phyloP scores from a whole-genome alignment of 2,888 invertebrate genomes.

The Atrina japonica region DNA sequence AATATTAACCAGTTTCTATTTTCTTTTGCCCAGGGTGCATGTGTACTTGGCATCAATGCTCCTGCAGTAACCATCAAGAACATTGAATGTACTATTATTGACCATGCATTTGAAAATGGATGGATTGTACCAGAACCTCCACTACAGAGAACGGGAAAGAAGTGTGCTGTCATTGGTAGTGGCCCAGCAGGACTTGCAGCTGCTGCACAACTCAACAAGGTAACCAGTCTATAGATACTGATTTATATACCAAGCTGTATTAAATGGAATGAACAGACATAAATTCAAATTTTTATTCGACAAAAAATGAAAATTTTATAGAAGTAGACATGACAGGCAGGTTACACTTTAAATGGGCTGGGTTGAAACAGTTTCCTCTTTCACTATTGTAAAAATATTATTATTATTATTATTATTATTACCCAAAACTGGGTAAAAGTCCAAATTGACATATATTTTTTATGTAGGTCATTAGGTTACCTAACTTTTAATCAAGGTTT shows the following conservation, averaged over 20 bases:
- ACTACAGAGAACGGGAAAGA: slow-evolving; percentile 87
- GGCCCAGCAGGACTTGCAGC: slow-evolving; percentile 95
- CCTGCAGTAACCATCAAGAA: slow-evolving; percentile 99
- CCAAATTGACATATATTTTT: too few species aligned
- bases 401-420: too few species aligned
- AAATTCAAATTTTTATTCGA: not conserved
- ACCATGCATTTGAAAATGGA: slow-evolving; percentile 97
- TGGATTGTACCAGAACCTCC: slow-evolving; percentile 95
- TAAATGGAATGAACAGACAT: not conserved
- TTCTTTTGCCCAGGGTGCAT: slow-evolving; percentile 87
- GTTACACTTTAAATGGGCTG: too few species aligned
- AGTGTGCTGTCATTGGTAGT: slow-evolving; percentile 94
- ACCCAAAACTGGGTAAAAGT: too few species aligned
- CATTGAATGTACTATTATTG: slow-evolving; percentile 99
- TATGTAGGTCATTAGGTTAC: not conserved
- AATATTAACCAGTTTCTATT: not conserved
- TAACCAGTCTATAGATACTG: slow-evolving; percentile 42
- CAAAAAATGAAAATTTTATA: not conserved
- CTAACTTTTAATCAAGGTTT: not conserved
- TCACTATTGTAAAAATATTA: too few species aligned
- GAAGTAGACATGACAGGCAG: too few species aligned
- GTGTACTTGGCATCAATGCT: slow-evolving; percentile 96
- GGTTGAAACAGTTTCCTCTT: too few species aligned
- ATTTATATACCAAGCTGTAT: not conserved
- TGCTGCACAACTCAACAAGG: slow-evolving; percentile 97